phyloP scores from a whole-genome alignment of 2,113 vertebrate genomes.

The Cyphomyrus plagiostoma region DNA sequence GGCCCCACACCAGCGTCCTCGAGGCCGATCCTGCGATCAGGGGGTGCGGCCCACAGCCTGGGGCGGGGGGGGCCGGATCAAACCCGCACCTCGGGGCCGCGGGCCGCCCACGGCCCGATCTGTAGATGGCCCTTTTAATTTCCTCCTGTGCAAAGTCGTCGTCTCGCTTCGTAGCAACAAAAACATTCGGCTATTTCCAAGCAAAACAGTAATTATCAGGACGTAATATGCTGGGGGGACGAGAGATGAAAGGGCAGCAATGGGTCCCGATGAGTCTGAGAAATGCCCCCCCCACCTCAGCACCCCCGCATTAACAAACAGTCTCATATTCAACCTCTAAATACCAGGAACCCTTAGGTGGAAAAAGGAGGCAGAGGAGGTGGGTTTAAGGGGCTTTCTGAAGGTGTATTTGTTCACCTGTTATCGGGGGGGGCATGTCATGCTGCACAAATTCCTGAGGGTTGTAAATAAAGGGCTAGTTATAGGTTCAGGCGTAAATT shows the following conservation, averaged over 20 bases:
- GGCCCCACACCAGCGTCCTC: neutral
- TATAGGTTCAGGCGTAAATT: neutral
- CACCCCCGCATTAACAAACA: slow-evolving; percentile 32
- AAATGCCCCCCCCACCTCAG: slow-evolving; percentile 30
- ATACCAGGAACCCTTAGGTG: slow-evolving; percentile 17
- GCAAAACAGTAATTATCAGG: slow-evolving; percentile 35
- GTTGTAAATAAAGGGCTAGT: slow-evolving; percentile 20
- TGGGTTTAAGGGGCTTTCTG: slow-evolving; percentile 3
- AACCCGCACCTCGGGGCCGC: neutral
- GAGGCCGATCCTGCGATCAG: neutral
- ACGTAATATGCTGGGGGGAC: slow-evolving; percentile 29
- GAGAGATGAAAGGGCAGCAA: slow-evolving; percentile 30
- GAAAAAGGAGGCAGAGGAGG: neutral
- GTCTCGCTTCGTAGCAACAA: slow-evolving; percentile 20
- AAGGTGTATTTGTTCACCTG: slow-evolving; percentile 24
- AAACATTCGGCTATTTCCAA: slow-evolving; percentile 49
- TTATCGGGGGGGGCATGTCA: neutral
- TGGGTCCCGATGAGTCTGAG: slow-evolving; percentile 40
- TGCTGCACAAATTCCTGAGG: neutral
- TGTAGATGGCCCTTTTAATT: neutral
- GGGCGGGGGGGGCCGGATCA: neutral
- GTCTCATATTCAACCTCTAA: slow-evolving; percentile 32
- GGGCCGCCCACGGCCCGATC: neutral
- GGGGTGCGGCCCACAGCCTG: neutral
- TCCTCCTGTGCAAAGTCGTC: neutral